Conservation (phyloP, 2,797 vertebrate genomes). For the Cuculus canorus region DNA sequence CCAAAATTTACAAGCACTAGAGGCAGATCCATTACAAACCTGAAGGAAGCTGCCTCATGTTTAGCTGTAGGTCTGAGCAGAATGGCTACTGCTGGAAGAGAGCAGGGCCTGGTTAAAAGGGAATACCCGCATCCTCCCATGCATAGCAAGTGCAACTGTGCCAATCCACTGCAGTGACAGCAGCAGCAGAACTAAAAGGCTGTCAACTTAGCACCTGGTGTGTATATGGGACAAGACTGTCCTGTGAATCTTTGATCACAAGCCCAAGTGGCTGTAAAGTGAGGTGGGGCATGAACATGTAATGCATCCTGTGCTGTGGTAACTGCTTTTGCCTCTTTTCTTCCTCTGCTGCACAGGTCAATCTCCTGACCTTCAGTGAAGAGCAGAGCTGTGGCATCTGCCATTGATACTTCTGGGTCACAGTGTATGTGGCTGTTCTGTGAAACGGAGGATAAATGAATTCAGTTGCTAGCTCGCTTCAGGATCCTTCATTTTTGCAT, state of each 20-base stretch:
- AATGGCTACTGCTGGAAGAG: background rate
- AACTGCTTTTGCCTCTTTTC: background rate
- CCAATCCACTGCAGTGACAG: background rate
- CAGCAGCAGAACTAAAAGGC: background rate
- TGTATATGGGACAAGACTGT: background rate
- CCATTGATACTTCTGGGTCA: background rate
- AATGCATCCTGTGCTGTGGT: background rate
- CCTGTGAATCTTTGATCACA: background rate
- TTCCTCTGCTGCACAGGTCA: background rate
- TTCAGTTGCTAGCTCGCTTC: background rate
- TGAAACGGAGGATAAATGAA: background rate
- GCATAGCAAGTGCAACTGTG: background rate
- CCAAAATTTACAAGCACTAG: background rate
- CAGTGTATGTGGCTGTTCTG: background rate
- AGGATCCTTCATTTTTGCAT: background rate
- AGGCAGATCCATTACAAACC: background rate
- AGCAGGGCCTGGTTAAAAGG: background rate
- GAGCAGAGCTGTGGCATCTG: background rate
- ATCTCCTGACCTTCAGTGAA: background rate
- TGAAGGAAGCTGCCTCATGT: background rate
- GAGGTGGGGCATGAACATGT: fast-evolving
- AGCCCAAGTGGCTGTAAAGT: background rate
- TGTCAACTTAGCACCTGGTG: background rate
- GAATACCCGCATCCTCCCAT: background rate
- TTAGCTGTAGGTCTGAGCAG: background rate